These are phyloP conservation scores for Agrochola lota DNA, from an alignment of 2,888 invertebrate species.

Conservation along the genomic window DNA sequence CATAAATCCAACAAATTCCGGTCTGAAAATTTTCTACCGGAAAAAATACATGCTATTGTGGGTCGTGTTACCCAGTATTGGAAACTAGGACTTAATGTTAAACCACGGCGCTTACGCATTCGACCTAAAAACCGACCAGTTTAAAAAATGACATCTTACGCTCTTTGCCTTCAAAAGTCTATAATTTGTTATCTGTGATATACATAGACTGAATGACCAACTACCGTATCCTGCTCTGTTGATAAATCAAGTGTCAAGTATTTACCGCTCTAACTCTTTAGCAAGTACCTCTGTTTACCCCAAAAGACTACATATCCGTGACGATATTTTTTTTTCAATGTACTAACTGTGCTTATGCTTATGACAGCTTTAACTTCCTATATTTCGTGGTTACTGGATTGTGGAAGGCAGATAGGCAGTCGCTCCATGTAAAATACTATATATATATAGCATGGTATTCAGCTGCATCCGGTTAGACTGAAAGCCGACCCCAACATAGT, in stretches of 20 bases:
- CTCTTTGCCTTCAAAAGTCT: slow-evolving; percentile 8
- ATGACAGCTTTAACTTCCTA: slow-evolving; percentile 9
- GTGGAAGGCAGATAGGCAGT: too few relatives aligned
- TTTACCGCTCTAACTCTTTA: slow-evolving; percentile 37
- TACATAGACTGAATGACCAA: slow-evolving; percentile 16
- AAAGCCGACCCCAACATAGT: too few relatives aligned
- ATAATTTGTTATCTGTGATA: slow-evolving; percentile 29
- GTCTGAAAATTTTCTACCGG: background rate
- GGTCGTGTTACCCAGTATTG: background rate
- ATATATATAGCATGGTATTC: too few relatives aligned
- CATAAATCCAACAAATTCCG: background rate
- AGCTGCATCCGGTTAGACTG: too few relatives aligned
- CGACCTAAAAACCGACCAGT: background rate
- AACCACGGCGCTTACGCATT: slow-evolving; percentile 30
- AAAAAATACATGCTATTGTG: background rate
- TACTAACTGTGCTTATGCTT: slow-evolving; percentile 1
- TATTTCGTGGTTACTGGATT: too few relatives aligned
- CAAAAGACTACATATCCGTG: slow-evolving; percentile 40
- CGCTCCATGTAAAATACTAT: too few relatives aligned
- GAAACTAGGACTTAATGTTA: slow-evolving; percentile 11
- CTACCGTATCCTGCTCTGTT: background rate
- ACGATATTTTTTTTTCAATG: slow-evolving; percentile 25
- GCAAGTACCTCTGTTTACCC: slow-evolving; percentile 30
- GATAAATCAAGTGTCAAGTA: slow-evolving; percentile 47
- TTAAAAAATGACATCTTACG: slow-evolving; percentile 27